These are phyloP conservation scores for Hyles lineata DNA, from an alignment of 2,888 invertebrate species.

Conservation along the genomic window DNA sequence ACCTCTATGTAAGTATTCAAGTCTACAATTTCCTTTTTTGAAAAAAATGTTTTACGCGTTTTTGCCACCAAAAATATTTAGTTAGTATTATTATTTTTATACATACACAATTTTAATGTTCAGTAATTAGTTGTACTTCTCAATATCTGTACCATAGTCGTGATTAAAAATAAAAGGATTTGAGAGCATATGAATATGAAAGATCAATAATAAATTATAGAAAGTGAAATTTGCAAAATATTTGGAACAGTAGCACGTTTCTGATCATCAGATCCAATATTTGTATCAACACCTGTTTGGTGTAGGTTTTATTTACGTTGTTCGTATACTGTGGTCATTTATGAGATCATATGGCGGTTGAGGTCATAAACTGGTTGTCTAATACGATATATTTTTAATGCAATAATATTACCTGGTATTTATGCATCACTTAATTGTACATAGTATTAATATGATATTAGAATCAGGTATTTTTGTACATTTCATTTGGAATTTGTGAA, in stretches of 20 bases:
- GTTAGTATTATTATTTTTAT: slow-evolving; percentile 19
- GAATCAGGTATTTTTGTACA: no score
- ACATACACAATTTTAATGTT: not conserved
- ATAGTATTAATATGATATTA: no score
- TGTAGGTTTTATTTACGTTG: not conserved
- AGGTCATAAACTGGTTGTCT: not conserved
- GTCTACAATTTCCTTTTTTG: slow-evolving; percentile 15
- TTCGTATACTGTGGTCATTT: not conserved
- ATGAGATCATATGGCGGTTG: not conserved
- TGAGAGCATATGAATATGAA: no score
- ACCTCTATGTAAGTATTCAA: slow-evolving; percentile 60
- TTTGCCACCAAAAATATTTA: slow-evolving; percentile 23
- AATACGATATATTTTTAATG: no score
- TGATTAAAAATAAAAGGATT: not conserved
- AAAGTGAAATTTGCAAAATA: no score
- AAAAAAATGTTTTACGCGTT: slow-evolving; percentile 24
- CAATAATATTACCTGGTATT: no score
- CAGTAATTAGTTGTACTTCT: not conserved
- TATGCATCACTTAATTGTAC: no score
- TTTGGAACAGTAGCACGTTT: no score
- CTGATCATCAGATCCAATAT: no score
- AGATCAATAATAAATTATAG: no score
- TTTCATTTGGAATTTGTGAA: not conserved
- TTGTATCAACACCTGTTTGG: not conserved
- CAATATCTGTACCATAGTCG: not conserved